phyloP scores from a whole-genome alignment of 2,888 invertebrate species.

The Phanerotoma sp. region DNA sequence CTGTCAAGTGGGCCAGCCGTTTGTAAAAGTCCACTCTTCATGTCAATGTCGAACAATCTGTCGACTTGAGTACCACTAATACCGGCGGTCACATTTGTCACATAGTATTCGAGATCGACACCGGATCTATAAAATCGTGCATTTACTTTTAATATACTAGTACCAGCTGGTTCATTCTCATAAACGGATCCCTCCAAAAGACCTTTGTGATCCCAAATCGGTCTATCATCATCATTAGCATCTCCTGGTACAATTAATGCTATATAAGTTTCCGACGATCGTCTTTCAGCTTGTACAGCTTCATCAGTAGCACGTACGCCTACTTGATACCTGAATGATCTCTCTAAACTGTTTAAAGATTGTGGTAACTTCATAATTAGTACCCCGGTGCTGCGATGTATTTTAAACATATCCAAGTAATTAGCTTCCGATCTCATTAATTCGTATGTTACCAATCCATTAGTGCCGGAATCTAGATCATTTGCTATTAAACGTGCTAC shows the following conservation, averaged over 20 bases:
- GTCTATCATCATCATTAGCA: constrained; percentile 56
- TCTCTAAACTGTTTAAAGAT: constrained; percentile 66
- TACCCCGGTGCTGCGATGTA: constrained; percentile 80
- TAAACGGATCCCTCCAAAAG: constrained; percentile 75
- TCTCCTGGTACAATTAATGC: constrained; percentile 75
- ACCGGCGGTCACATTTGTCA: constrained; percentile 77
- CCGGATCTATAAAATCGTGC: constrained; percentile 77
- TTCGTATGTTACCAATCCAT: constrained; percentile 90
- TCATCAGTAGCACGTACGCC: constrained; percentile 89
- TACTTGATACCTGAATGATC: constrained; percentile 70
- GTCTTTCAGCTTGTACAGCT: constrained; percentile 84
- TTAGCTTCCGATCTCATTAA: constrained; percentile 66
- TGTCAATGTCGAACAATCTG: constrained; percentile 88
- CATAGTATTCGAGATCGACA: constrained; percentile 77
- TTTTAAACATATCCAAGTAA: constrained; percentile 69
- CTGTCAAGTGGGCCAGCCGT: constrained; percentile 82
- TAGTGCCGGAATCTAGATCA: constrained; percentile 88
- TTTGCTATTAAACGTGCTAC: constrained; percentile 78
- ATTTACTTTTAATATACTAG: constrained; percentile 78
- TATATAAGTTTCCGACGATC: constrained; percentile 83
- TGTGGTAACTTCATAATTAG: constrained; percentile 46
- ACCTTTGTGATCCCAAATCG: constrained; percentile 59
- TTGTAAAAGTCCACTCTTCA: constrained; percentile 82
- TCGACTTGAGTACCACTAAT: constrained; percentile 74
- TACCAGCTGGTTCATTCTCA: constrained; percentile 88